Evolutionary conservation across 2,797 vertebrate species (phyloP).

Genomic region (Lepidocolaptes lacrymiger): DNA sequence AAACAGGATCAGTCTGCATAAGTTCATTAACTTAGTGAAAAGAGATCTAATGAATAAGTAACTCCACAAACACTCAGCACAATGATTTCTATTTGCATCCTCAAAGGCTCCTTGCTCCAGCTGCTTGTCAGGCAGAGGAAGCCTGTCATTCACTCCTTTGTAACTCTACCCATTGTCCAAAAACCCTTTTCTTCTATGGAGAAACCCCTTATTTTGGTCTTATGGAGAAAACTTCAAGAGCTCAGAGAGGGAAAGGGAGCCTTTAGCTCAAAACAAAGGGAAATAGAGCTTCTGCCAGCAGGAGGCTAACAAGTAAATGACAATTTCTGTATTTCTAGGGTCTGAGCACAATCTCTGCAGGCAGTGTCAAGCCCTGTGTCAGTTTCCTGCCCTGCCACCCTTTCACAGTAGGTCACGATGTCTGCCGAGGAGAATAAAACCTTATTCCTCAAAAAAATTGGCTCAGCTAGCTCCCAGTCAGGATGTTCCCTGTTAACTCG

Average conservation of each 20-base stretch:
- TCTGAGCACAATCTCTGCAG: conserved; percentile 38
- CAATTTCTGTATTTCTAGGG: conserved; percentile 55
- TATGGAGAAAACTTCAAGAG: background rate
- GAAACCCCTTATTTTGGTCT: conserved; percentile 47
- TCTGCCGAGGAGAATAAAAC: conserved; percentile 44
- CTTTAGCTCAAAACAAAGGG: conserved; percentile 64
- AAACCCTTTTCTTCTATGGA: conserved; percentile 29
- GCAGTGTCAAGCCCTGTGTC: conserved; percentile 61
- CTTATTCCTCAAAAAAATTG: conserved; percentile 12
- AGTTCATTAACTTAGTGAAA: conserved; percentile 72
- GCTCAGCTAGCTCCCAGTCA: background rate
- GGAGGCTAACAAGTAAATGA: conserved; percentile 72
- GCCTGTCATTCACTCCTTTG: conserved; percentile 59
- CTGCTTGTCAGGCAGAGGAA: conserved; percentile 50
- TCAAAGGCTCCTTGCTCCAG: conserved; percentile 49
- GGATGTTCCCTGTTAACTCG: background rate
- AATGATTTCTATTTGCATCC: conserved; percentile 54
- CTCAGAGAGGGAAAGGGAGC: background rate
- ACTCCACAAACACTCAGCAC: conserved; percentile 42
- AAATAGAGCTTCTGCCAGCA: conserved; percentile 50
- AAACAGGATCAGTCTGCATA: conserved; percentile 43
- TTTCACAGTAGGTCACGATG: conserved; percentile 41
- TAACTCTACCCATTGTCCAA: conserved; percentile 42
- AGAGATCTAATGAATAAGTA: conserved; percentile 67
- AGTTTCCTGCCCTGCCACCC: conserved; percentile 42